phyloP scores from a whole-genome alignment of 2,888 invertebrate species.

The Morinoia aosen region DNA sequence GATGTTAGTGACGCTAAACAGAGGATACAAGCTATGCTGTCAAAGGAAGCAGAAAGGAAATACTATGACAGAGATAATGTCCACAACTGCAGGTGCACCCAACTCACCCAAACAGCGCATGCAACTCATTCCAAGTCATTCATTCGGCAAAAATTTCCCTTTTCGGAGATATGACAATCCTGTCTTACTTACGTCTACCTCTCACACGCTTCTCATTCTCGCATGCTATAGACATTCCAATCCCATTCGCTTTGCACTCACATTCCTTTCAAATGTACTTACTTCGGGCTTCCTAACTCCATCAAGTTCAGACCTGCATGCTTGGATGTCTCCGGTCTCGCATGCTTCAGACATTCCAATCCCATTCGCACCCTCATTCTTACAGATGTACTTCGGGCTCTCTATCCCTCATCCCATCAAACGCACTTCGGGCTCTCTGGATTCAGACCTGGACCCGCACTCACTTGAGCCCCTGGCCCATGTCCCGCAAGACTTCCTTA shows the following conservation, averaged over 20 bases:
- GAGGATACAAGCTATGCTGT: not conserved
- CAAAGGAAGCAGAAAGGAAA: not conserved
- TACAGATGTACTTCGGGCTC: too few species aligned
- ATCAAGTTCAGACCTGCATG: too few species aligned
- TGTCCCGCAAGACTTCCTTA: slow-evolving; percentile 89
- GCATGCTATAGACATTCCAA: too few species aligned
- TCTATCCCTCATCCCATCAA: too few species aligned
- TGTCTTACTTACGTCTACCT: not conserved
- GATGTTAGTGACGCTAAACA: not conserved
- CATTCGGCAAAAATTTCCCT: not conserved
- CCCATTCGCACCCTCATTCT: too few species aligned
- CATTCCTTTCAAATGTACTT: too few species aligned
- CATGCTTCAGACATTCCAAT: too few species aligned
- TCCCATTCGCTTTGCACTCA: too few species aligned
- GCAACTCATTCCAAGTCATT: not conserved
- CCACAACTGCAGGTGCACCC: not conserved
- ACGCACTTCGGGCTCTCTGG: too few species aligned
- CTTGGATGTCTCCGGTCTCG: too few species aligned
- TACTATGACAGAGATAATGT: not conserved
- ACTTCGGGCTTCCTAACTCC: too few species aligned
- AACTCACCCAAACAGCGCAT: not conserved
- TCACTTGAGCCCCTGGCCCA: slow-evolving; percentile 95
- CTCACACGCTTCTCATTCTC: not conserved
- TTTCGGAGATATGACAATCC: not conserved
- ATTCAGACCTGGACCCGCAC: slow-evolving; percentile 70